Evolutionary conservation across 1,140 invertebrate genomes (phyloP).

Genomic region (Drosophila repletoides): DNA sequence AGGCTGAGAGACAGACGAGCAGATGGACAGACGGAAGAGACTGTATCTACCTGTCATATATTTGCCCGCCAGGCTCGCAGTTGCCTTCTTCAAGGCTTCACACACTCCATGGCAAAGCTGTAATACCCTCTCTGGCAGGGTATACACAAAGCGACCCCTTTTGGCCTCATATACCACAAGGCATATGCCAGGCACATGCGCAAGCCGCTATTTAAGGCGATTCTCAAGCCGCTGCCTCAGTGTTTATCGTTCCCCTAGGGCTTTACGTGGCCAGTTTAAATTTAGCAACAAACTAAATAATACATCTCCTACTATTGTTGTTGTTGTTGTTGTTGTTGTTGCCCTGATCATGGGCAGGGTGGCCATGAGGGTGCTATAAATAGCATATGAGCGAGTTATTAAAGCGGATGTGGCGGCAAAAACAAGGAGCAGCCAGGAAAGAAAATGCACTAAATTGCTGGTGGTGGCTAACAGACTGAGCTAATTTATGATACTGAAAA

Average conservation of each 20-base stretch:
- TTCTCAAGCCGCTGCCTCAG: conserved; percentile 3
- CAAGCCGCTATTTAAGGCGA: conserved; percentile 6
- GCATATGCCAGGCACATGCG: conserved; percentile 32
- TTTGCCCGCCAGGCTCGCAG: no score
- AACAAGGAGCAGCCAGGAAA: conserved; percentile 29
- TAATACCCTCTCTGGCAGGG: no score
- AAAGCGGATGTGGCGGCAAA: conserved; percentile 43
- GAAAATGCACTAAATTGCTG: conserved; percentile 5
- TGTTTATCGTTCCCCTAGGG: neutral
- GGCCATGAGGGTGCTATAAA: conserved; percentile 51
- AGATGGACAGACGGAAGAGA: no score
- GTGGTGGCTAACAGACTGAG: neutral
- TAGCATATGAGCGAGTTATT: conserved; percentile 46
- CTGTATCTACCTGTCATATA: no score
- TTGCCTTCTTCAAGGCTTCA: no score
- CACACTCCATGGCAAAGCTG: no score
- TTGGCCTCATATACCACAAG: conserved; percentile 7
- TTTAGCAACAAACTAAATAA: conserved; percentile 24
- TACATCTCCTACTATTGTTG: neutral
- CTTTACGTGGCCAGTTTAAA: conserved; percentile 35
- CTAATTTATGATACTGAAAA: neutral
- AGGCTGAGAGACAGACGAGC: no score
- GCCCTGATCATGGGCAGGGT: conserved; percentile 13
- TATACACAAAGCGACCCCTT: no score
- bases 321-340: conserved; percentile 1